Percentiles rank a stretch among this genome's conserved stretches.
phyloP scores from a whole-genome alignment of 2,113 vertebrate genomes.

The Amphiprion ocellaris region DNA sequence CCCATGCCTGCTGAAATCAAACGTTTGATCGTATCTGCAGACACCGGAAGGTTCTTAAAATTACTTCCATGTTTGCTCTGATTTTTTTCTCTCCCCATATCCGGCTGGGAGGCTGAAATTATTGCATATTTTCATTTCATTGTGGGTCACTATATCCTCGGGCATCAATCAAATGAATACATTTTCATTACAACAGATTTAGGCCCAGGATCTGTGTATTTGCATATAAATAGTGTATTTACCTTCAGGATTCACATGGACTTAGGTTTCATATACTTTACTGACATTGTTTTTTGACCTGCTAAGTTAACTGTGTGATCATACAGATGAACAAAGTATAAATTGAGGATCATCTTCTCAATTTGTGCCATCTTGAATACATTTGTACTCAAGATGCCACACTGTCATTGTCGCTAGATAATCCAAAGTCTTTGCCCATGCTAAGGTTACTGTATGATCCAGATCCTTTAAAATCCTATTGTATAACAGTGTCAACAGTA shows the following conservation, averaged over 20 bases:
- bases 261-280: conserved; percentile 13
- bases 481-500: conserved; percentile 19
- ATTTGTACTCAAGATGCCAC: background rate
- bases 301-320: conserved; percentile 10
- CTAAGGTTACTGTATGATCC: background rate
- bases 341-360: background rate
- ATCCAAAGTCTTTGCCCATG: background rate
- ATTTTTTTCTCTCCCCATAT: conserved; percentile 2
- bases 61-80: conserved; percentile 47
- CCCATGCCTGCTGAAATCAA: conserved; percentile 27
- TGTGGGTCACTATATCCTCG: conserved; percentile 25
- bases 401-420: background rate
- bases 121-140: conserved; percentile 31
- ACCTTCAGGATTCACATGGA: conserved; percentile 22
- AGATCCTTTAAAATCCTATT: conserved; percentile 9
- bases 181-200: conserved; percentile 45
- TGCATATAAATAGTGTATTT: conserved; percentile 73
- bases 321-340: conserved; percentile 12
- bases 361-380: background rate
- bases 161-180: conserved; percentile 40
- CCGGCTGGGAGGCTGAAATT: conserved; percentile 21
- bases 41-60: conserved; percentile 31
- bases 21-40: conserved; percentile 18
- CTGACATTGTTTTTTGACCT: conserved; percentile 18
- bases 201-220: conserved; percentile 38